A percentile compares a stretch with the other conserved stretches of the same genome.
phyloP scores from a whole-genome alignment of 2,888 invertebrate genomes.

The Acholoe squamosa region DNA sequence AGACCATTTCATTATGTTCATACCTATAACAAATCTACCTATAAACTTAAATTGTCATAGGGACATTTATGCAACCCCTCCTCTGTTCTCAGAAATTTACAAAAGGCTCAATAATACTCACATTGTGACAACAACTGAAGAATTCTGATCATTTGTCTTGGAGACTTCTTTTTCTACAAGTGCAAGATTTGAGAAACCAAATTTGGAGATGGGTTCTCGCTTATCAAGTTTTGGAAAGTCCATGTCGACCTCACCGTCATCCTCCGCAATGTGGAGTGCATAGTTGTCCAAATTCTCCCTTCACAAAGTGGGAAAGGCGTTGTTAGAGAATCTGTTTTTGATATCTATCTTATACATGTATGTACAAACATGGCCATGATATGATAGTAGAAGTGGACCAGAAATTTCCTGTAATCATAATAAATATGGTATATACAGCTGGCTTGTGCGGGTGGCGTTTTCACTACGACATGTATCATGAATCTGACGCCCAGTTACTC shows the following conservation, averaged over 20 bases:
- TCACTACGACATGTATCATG: background rate
- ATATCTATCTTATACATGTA: too few species aligned
- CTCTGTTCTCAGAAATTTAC: too few species aligned
- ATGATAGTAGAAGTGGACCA: too few species aligned
- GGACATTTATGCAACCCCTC: too few species aligned
- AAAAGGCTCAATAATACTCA: constrained; percentile 72
- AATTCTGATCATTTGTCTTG: background rate
- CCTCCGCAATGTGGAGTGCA: constrained; percentile 96
- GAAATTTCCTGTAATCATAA: too few species aligned
- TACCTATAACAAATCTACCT: too few species aligned
- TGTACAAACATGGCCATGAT: too few species aligned
- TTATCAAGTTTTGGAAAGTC: constrained; percentile 96
- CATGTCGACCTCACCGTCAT: constrained; percentile 96
- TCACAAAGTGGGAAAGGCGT: background rate
- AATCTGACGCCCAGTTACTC: background rate
- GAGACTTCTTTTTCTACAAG: constrained; percentile 88
- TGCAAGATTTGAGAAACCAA: constrained; percentile 94
- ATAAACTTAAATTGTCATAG: too few species aligned
- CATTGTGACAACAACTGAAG: constrained; percentile 79
- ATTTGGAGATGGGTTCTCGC: constrained; percentile 94
- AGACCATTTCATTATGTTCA: too few species aligned
- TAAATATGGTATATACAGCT: too few species aligned
- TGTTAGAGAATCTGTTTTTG: too few species aligned
- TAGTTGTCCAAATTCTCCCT: constrained; percentile 86
- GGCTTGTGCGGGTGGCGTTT: too few species aligned